Evolutionary conservation across 1,140 invertebrate species (phyloP), one percentile per base, ranked within the genome.

Genomic region (Myzus persicae): DNA sequence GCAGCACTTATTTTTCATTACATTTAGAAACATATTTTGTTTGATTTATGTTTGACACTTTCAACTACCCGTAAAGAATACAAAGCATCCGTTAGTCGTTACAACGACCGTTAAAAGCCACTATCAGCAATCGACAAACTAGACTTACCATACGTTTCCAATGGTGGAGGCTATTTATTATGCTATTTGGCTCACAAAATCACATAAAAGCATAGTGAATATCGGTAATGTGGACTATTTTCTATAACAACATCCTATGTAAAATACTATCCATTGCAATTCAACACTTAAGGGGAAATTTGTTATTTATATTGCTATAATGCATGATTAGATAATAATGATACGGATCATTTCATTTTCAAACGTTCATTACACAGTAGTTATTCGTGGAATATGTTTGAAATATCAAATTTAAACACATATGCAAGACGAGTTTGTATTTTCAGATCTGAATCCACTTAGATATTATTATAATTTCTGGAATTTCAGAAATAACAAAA

Each of bases 1-100:
- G n/a, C 7, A 38, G 20, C 44, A 89, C 87, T 89, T 89, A 89
- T 89, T 89, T 89, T 89, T 51, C 87, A 89, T 89, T 89, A 51
- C 44, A 88, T 89, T 89, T 54, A 54, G 46, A 89, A 89, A 54
- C 48, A 54, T 89, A 89, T 54, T 89, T 40, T 18, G 36, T 54
- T 89, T 89, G 88, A 89, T 89, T 89, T 89, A 89, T 89, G 88
- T 54, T 38, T 31, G 48, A 54, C 88, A 89, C 44, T 48, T 51
- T 89, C 46, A 40, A 89, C 36, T 89, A 36, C 46, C 88, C 46
- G 88, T 54, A 54, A 89, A 89, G 88, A 89, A 89, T 89, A 89
- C 88, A 89, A 89, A 38, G 46, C 87, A 51, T 89, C 87, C 87
- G 87, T 36, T 89, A 89, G 44, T 54, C 88, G 88, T 89, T 89